These are phyloP conservation scores for Ruditapes philippinarum DNA, from an alignment of 1,140 invertebrate species.

Conservation along the genomic window DNA sequence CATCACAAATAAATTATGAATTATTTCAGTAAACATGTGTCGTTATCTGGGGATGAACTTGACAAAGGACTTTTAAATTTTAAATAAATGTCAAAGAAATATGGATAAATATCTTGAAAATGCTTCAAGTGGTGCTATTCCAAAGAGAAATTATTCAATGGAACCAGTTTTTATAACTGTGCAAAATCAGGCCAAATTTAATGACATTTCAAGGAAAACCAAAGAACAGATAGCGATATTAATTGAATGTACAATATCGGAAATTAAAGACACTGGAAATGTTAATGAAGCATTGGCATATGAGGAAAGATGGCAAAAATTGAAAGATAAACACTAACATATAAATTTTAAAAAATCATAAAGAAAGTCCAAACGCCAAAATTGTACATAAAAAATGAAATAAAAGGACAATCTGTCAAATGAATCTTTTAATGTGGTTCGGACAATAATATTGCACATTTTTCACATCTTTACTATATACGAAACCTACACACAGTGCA, in stretches of 20 bases:
- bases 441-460: not conserved
- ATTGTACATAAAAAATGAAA: no score
- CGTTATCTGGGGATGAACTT: not conserved
- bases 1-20: no score
- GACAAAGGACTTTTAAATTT: not conserved
- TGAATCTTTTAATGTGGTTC: no score
- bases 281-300: not conserved
- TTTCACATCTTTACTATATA: not conserved
- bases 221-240: not conserved
- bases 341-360: no score
- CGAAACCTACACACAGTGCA: not conserved
- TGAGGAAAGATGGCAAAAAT: not conserved
- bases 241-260: not conserved
- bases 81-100: not conserved
- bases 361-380: no score
- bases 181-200: not conserved
- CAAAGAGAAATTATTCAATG: not conserved
- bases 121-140: not conserved
- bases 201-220: not conserved
- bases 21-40: not conserved
- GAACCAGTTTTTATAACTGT: not conserved
- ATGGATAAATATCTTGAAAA: not conserved
- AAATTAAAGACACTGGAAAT: not conserved
- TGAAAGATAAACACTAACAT: not conserved
- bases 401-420: no score